phyloP scores from a whole-genome alignment of 2,113 vertebrate species.

The Aplodontia rufa region DNA sequence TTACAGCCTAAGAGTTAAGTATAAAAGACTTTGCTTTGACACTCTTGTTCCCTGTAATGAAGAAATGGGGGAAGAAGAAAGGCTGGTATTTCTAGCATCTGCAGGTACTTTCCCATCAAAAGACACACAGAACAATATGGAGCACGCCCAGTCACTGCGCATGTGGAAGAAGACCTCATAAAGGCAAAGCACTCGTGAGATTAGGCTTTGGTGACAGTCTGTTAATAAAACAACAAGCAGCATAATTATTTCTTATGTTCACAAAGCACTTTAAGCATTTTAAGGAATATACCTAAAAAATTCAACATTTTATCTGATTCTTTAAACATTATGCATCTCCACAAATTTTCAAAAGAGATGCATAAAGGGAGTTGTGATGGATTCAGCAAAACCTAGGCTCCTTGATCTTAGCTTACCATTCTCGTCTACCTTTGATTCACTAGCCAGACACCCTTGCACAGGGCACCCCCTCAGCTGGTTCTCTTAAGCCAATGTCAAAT shows the following conservation, averaged over 20 bases:
- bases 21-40: background rate
- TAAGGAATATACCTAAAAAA: background rate
- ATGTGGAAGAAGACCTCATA: background rate
- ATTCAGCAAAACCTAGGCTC: background rate
- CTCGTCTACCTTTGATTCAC: background rate
- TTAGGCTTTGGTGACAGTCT: background rate
- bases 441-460: background rate
- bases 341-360: background rate
- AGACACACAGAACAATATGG: background rate
- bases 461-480: background rate
- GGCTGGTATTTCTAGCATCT: background rate
- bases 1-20: background rate
- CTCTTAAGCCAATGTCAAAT: background rate
- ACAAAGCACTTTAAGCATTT: background rate
- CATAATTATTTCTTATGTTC: background rate
- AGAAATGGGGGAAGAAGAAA: background rate
- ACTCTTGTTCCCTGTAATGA: background rate
- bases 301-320: background rate
- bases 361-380: background rate
- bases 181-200: background rate
- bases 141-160: background rate
- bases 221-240: background rate
- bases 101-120: background rate
- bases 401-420: background rate
- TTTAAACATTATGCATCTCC: background rate